Conservation (phyloP, 2,888 invertebrate species). For the Drosophila kuntzei region DNA sequence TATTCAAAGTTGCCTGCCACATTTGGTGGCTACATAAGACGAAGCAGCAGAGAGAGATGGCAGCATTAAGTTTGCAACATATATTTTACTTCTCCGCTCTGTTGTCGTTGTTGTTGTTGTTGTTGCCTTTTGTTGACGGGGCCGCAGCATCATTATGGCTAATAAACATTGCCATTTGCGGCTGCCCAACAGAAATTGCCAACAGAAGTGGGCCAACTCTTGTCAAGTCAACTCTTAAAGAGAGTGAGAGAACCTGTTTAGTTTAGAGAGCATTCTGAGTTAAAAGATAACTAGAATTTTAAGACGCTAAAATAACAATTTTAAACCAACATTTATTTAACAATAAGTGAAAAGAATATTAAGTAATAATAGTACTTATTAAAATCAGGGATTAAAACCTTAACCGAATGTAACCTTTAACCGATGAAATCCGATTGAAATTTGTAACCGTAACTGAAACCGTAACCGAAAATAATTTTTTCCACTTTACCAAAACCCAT, state of each 20-base stretch:
- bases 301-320: background rate
- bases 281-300: constrained; percentile 1
- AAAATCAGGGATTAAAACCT: too few relatives aligned
- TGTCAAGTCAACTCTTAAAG: constrained; percentile 25
- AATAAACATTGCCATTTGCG: constrained; percentile 79
- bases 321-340: too few relatives aligned
- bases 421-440: too few relatives aligned
- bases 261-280: constrained; percentile 9
- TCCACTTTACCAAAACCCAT: too few relatives aligned
- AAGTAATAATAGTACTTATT: too few relatives aligned
- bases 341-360: too few relatives aligned
- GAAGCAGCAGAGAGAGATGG: background rate
- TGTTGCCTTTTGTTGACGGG: constrained; percentile 53
- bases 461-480: too few relatives aligned
- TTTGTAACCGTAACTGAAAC: too few relatives aligned
- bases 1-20: constrained; percentile 68
- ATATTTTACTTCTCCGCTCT: constrained; percentile 58
- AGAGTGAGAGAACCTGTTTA: background rate
- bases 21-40: constrained; percentile 38
- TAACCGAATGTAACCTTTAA: too few relatives aligned
- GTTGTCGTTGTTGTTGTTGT: constrained; percentile 38
- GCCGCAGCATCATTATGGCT: constrained; percentile 78
- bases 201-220: constrained; percentile 43
- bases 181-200: constrained; percentile 57
- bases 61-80: constrained; percentile 50